Percentiles rank a stretch among this genome's conserved stretches.
Evolutionary conservation across 2,797 vertebrate genomes (phyloP).

Genomic region (Characodon lateralis): DNA sequence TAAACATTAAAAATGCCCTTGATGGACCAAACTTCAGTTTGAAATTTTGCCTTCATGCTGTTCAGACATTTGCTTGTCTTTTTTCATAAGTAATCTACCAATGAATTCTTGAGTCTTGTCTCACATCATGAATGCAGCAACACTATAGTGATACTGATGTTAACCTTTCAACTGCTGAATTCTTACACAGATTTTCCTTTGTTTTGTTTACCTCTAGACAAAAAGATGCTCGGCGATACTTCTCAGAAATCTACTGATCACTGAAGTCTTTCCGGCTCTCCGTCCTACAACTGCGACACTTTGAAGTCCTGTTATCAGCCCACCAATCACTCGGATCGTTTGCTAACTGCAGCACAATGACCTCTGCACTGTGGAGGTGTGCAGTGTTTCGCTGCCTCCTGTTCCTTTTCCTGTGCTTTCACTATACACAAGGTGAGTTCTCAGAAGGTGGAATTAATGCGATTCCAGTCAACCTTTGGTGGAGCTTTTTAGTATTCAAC

Average conservation of each 20-base stretch:
- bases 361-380: slow-evolving; percentile 73
- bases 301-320: slow-evolving; percentile 51
- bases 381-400: slow-evolving; percentile 69
- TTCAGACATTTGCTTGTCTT: slow-evolving; percentile 12
- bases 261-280: slow-evolving; percentile 63
- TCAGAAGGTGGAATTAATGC: slow-evolving; percentile 45
- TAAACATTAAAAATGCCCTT: slow-evolving; percentile 14
- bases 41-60: background rate
- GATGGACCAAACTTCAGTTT: slow-evolving; percentile 15
- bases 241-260: slow-evolving; percentile 64
- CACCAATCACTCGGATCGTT: slow-evolving; percentile 57
- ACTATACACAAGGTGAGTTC: slow-evolving; percentile 79
- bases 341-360: slow-evolving; percentile 70
- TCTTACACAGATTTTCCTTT: slow-evolving; percentile 22
- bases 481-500: slow-evolving; percentile 55
- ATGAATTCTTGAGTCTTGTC: background rate
- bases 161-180: slow-evolving; percentile 8
- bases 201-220: slow-evolving; percentile 62
- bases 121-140: background rate
- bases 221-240: slow-evolving; percentile 73
- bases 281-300: slow-evolving; percentile 29
- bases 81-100: slow-evolving; percentile 4
- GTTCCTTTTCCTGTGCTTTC: slow-evolving; percentile 70
- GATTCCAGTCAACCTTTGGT: slow-evolving; percentile 51
- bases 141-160: background rate